Evolutionary conservation across 2,888 invertebrate genomes (phyloP), one percentile per base, ranked within the genome.

Genomic region (Ametastegia equiseti): DNA sequence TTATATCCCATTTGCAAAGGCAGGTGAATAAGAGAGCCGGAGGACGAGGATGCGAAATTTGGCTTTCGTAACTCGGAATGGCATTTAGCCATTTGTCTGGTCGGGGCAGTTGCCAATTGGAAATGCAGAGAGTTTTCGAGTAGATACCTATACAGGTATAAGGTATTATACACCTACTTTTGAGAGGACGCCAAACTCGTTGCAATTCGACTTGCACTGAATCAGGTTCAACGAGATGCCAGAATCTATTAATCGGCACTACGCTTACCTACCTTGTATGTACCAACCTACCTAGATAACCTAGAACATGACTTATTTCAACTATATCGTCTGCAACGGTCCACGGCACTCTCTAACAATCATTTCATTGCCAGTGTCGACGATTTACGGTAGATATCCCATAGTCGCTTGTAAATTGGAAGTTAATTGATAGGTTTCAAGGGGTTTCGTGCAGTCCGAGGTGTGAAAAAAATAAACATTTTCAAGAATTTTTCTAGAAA

Each of bases 51-150:
- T 27, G 36, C 15, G 6, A 50, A 73, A 73, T 50, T 50, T 73
- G 36, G 73, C 73, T 47, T 50, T 50, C 50, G 33, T 73, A 73
- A 50, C 73, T 39, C 27, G 60, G 42, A 60, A 60, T 78, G 77
- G 77, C 77, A 60, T 78, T 60, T 15, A 27, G 77, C 77, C 77
- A 78, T 78, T 57, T 60, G 60, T 60, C 39, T 47, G 77, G 54
- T 75, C 30, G 11, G n/a, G 60, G n/a, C 77, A 19, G 60, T 78
- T 78, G 77, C 57, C 77, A 60, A 78, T 78, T 60, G 77, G 57
- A 60, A 78, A 78, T 27, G 77, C 77, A 23, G 60, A n/a, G n/a
- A 57, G 27, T 54, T 75, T 75, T 75, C 54, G 39, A 67, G 39
- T n/a, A 39, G 65, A 36, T 7, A 39, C 45, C 27, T 13, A 54